A percentile compares a stretch with the other conserved stretches of the same genome.
phyloP scores from a whole-genome alignment of 2,888 invertebrate genomes.

The Agonopterix alstromeriana region DNA sequence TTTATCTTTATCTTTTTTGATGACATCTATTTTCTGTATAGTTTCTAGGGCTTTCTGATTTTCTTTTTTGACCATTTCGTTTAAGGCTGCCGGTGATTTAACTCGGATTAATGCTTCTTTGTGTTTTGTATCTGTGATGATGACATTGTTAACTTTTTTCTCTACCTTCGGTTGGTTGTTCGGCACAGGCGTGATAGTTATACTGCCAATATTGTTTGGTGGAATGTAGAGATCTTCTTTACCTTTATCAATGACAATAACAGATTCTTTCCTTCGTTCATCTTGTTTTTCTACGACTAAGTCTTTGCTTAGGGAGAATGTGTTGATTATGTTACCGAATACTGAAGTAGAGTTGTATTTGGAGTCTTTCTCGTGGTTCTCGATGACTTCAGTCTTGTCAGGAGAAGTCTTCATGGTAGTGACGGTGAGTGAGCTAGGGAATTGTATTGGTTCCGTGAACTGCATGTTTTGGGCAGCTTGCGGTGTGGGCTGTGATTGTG shows the following conservation, averaged over 20 bases:
- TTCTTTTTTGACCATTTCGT: slow-evolving; percentile 51
- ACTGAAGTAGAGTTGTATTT: slow-evolving; percentile 23
- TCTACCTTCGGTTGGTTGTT: slow-evolving; percentile 32
- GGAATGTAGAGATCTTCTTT: slow-evolving; percentile 58
- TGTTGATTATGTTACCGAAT: slow-evolving; percentile 38
- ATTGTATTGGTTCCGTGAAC: slow-evolving; percentile 53
- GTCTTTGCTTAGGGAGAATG: slow-evolving; percentile 44
- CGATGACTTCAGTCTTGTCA: slow-evolving; percentile 24
- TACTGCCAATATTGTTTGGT: slow-evolving; percentile 60
- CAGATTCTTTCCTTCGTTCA: slow-evolving; percentile 32
- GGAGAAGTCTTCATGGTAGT: slow-evolving; percentile 38
- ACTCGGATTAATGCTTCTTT: slow-evolving; percentile 52
- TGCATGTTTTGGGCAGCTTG: slow-evolving; percentile 9
- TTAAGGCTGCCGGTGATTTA: slow-evolving; percentile 62
- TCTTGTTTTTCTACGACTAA: slow-evolving; percentile 45
- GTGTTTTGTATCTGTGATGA: slow-evolving; percentile 21
- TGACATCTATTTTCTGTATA: slow-evolving; percentile 23
- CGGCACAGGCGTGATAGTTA: slow-evolving; percentile 64
- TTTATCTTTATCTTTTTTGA: not conserved
- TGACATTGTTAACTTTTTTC: slow-evolving; percentile 23
- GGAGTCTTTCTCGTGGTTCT: slow-evolving; percentile 23
- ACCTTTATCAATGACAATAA: slow-evolving; percentile 18
- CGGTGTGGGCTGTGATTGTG: slow-evolving; percentile 26
- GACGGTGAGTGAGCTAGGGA: slow-evolving; percentile 65
- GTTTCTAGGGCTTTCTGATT: slow-evolving; percentile 25